A percentile compares a stretch with the other conserved stretches of the same genome.
Evolutionary conservation across 2,797 vertebrate species (phyloP).

Genomic region (Eulemur mongoz): DNA sequence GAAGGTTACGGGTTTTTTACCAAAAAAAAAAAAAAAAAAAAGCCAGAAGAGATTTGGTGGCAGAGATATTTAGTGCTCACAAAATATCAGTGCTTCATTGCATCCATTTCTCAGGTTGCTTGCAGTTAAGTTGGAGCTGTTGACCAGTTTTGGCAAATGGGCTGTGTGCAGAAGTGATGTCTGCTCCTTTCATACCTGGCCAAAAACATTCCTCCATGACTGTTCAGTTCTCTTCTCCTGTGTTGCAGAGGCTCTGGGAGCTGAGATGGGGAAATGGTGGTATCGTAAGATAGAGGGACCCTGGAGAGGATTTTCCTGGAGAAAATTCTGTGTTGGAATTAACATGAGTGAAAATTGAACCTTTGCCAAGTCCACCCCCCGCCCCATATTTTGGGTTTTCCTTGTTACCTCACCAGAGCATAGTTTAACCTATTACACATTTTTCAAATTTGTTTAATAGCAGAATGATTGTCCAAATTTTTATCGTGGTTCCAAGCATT

Average conservation of each 20-base stretch:
- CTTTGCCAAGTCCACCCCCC: accelerated
- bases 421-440: not conserved
- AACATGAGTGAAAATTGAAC: not conserved
- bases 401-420: not conserved
- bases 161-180: not conserved
- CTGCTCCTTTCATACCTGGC: not conserved
- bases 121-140: not conserved
- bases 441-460: not conserved
- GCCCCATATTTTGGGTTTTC: not conserved
- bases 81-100: not conserved
- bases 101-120: not conserved
- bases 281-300: not conserved
- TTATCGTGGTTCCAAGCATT: not conserved
- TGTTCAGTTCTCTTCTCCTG: not conserved
- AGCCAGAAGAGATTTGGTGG: not conserved
- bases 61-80: not conserved
- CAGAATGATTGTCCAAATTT: not conserved
- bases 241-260: not conserved
- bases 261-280: not conserved
- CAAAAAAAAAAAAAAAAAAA: not conserved
- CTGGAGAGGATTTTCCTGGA: not conserved
- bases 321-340: not conserved
- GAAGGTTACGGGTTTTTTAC: not conserved
- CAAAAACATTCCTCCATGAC: not conserved
- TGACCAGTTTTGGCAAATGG: not conserved